Evolutionary conservation across 2,888 invertebrate species (phyloP), one percentile per base, ranked within the genome.

Genomic region (Spisula subtruncata): DNA sequence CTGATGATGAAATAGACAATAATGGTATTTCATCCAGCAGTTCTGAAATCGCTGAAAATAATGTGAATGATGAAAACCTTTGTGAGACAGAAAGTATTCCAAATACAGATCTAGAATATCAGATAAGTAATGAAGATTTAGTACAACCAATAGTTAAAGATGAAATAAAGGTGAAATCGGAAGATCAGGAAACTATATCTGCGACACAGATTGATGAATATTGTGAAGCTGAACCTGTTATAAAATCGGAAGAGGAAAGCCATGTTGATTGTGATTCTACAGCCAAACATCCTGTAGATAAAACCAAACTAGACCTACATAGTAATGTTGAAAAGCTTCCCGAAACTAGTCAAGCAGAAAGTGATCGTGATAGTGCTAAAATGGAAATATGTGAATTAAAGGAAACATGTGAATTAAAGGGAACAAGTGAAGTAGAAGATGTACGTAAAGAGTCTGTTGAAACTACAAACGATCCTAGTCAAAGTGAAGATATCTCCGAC

Each of bases 1-100:
- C 54, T 54, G 46, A 81, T 32, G 71, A 35, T 4, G 87, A 87
- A 32, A 60, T 25, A 81, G 80, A 81, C 18, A n/a, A 25, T 75
- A 5, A 32, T 75, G 32, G 35, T 35, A 25, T 16, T 75, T 75
- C 75, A 75, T 75, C 75, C 29, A 25, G 48, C 81, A 66, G 71
- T 48, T 32, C 35, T 60, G 41, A 71, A 83, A 51, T 14, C 8
- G 32, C 29, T 83, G 81, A 81, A 66, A 75, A 51, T 29, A 35
- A 51, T 29, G 32, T 46, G 32, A 79, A 81, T 56, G 56, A 48
- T 71, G 79, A 85, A 16, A 20, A 80, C 32, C 14, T 25, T 14
- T n/a, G n/a, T 41, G 75, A 85, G 46, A n/a, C 66, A 25, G 48
- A 48, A 25, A 10, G 8, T 66, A 66, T 66, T 66, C 6, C 60